Evolutionary conservation across 2,888 invertebrate species (phyloP).

Genomic region (Orthosia gothica): DNA sequence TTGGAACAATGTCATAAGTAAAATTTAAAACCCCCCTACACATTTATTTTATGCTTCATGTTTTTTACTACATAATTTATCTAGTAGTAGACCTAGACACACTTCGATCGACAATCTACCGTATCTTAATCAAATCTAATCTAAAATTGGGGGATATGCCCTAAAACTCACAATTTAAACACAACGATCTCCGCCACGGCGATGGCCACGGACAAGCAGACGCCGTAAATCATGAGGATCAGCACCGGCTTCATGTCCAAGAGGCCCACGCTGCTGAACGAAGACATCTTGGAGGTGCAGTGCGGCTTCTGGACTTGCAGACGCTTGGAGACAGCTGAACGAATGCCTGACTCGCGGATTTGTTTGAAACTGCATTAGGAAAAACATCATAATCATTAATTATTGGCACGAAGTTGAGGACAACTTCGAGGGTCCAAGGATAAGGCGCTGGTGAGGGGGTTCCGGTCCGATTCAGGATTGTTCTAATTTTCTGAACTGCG

Average conservation of each 20-base stretch:
- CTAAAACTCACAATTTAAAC: constrained; percentile 71
- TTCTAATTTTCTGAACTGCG: no score
- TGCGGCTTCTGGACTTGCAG: constrained; percentile 78
- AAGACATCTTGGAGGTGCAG: constrained; percentile 73
- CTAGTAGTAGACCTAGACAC: no score
- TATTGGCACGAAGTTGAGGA: not conserved
- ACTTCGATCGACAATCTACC: no score
- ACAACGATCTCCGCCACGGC: constrained; percentile 71
- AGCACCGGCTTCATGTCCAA: constrained; percentile 87
- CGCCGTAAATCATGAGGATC: constrained; percentile 84
- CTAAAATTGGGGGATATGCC: no score
- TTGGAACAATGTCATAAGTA: no score
- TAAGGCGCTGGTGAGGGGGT: not conserved
- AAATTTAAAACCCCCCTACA: no score
- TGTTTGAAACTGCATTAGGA: constrained; percentile 85
- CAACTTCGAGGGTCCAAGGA: not conserved
- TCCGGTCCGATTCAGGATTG: not conserved
- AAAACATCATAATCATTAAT: not conserved
- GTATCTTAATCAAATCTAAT: no score
- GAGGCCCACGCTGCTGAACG: constrained; percentile 89
- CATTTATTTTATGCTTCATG: no score
- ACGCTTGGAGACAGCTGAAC: constrained; percentile 76
- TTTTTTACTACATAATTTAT: no score
- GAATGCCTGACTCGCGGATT: constrained; percentile 91
- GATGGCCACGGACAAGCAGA: constrained; percentile 74